Conservation (phyloP, 1,140 invertebrate species). For the Parasteatoda tepidariorum region DNA sequence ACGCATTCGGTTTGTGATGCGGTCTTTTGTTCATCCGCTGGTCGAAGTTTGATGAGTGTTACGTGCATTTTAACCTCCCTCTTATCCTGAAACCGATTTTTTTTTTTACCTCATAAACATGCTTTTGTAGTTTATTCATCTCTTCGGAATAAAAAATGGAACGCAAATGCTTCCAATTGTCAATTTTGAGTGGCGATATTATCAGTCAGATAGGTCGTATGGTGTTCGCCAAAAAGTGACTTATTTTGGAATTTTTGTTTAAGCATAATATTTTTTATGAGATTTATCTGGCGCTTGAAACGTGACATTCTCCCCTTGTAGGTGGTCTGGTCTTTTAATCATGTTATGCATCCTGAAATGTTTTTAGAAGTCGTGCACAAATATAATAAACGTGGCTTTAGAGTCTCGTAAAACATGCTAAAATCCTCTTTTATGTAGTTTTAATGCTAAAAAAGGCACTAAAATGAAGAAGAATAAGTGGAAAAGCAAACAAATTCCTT, state of each 20-base stretch:
- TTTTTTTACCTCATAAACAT: not conserved
- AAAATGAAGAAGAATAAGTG: too few species aligned
- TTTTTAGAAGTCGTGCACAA: too few species aligned
- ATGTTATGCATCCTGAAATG: too few species aligned
- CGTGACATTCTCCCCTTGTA: not conserved
- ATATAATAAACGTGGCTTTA: too few species aligned
- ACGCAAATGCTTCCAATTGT: not conserved
- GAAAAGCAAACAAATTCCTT: too few species aligned
- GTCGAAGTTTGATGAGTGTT: conserved; percentile 23
- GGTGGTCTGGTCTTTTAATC: not conserved
- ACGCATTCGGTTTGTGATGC: conserved; percentile 22
- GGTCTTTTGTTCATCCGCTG: conserved; percentile 7
- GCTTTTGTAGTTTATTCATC: not conserved
- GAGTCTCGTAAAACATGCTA: too few species aligned
- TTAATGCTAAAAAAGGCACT: too few species aligned
- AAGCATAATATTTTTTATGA: not conserved
- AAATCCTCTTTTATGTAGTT: too few species aligned
- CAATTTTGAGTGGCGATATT: too few species aligned
- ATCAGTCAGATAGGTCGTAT: too few species aligned
- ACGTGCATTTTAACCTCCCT: not conserved
- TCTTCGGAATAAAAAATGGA: not conserved
- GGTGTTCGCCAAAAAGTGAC: not conserved
- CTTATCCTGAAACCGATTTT: not conserved
- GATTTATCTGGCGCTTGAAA: not conserved
- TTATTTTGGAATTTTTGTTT: not conserved